phyloP scores from a whole-genome alignment of 2,113 vertebrate species.

The Nibea coibor region DNA sequence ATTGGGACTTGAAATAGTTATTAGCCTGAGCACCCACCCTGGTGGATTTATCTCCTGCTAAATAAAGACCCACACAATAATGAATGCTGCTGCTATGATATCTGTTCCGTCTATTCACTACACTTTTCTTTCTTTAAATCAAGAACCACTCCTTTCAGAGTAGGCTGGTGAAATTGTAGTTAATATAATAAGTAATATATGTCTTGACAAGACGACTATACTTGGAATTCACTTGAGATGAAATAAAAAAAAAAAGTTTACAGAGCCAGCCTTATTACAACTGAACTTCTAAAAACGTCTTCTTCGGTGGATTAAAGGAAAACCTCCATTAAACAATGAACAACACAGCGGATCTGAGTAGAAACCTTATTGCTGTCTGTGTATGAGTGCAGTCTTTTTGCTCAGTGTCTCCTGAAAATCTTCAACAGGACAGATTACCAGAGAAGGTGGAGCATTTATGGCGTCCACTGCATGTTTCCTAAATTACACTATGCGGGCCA shows the following conservation, averaged over 20 bases:
- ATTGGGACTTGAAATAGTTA: conserved; percentile 73
- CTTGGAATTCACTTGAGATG: conserved; percentile 35
- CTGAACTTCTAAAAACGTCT: conserved; percentile 39
- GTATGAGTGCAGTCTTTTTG: conserved; percentile 26
- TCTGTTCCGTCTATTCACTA: conserved; percentile 45
- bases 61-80: conserved; percentile 59
- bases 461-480: conserved; percentile 69
- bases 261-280: conserved; percentile 28
- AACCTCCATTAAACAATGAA: conserved; percentile 38
- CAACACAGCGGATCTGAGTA: conserved; percentile 14
- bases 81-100: conserved; percentile 43
- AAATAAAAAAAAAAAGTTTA: conserved; percentile 28
- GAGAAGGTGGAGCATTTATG: conserved; percentile 61
- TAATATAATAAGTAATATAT: conserved; percentile 31
- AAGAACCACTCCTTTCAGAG: conserved; percentile 33
- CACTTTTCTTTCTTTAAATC: conserved; percentile 31
- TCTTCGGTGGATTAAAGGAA: conserved; percentile 40
- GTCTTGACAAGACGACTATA: conserved; percentile 34
- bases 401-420: conserved; percentile 43
- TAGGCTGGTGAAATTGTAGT: conserved; percentile 32
- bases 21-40: conserved; percentile 64
- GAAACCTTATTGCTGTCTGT: conserved; percentile 18
- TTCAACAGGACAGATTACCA: conserved; percentile 58
- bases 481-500: conserved; percentile 73
- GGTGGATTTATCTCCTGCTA: conserved; percentile 57